phyloP scores from a whole-genome alignment of 2,888 invertebrate species.

The Julus scandinavius region DNA sequence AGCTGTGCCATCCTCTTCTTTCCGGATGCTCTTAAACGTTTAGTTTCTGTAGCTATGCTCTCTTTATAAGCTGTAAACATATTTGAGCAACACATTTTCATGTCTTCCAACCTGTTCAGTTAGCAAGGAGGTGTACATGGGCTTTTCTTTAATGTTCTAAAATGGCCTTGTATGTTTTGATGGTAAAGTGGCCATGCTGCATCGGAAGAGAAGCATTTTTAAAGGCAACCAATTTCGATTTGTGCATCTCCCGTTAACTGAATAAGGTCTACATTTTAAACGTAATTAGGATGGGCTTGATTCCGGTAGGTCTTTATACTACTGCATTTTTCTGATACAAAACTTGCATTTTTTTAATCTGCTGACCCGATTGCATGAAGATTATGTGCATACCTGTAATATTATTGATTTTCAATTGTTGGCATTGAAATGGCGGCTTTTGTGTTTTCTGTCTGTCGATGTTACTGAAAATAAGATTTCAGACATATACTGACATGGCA shows the following conservation, averaged over 20 bases:
- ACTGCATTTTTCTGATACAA: background rate
- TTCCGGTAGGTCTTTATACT: background rate
- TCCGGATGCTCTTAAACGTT: background rate
- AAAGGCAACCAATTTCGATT: background rate
- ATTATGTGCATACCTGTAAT: background rate
- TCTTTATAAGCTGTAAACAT: background rate
- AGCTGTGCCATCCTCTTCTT: slow-evolving; percentile 25
- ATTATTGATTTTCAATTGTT: slow-evolving; percentile 8
- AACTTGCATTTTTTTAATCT: background rate
- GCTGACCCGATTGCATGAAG: background rate
- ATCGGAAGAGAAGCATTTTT: background rate
- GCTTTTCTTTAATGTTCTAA: background rate
- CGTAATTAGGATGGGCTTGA: background rate
- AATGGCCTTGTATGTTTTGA: background rate
- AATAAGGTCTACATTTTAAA: background rate
- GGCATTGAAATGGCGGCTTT: background rate
- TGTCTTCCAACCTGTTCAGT: slow-evolving; percentile 4
- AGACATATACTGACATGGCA: background rate
- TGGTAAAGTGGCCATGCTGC: background rate
- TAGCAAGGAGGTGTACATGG: background rate
- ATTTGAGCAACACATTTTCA: background rate
- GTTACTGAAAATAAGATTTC: background rate
- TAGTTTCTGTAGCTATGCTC: background rate
- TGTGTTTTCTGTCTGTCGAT: background rate
- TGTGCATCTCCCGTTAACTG: background rate